Conservation (phyloP, 2,113 vertebrate species). For the Dascyllus trimaculatus region DNA sequence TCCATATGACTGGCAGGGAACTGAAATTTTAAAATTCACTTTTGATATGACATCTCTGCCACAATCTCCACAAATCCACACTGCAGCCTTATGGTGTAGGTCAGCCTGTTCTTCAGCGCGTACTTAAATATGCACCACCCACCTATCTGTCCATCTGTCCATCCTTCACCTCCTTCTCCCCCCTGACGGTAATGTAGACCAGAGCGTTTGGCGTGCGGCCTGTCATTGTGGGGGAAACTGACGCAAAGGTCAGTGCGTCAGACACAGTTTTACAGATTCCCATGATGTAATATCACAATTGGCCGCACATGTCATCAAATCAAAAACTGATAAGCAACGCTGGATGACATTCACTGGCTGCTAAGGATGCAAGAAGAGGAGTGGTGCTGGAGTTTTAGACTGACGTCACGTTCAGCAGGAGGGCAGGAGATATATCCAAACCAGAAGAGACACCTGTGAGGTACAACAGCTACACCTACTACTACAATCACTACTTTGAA, state of each 20-base stretch:
- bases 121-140: slow-evolving; percentile 17
- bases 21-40: no score
- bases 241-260: slow-evolving; percentile 5
- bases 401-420: neutral
- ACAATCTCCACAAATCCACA: neutral
- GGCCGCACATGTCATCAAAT: slow-evolving; percentile 26
- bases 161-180: neutral
- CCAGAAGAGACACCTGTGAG: no score
- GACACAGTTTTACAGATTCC: slow-evolving; percentile 26
- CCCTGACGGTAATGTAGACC: slow-evolving; percentile 5
- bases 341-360: slow-evolving; percentile 1
- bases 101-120: neutral
- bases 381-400: neutral
- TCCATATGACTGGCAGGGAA: no score
- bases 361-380: neutral
- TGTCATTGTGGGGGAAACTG: slow-evolving; percentile 15
- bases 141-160: neutral
- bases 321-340: slow-evolving; percentile 6
- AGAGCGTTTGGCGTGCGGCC: slow-evolving; percentile 13
- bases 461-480: no score
- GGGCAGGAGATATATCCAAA: neutral
- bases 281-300: slow-evolving; percentile 45
- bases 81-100: neutral
- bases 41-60: no score
- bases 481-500: neutral